Evolutionary conservation across 2,113 vertebrate species (phyloP), one percentile per base, ranked within the genome.

Genomic region (Elgaria multicarinata): DNA sequence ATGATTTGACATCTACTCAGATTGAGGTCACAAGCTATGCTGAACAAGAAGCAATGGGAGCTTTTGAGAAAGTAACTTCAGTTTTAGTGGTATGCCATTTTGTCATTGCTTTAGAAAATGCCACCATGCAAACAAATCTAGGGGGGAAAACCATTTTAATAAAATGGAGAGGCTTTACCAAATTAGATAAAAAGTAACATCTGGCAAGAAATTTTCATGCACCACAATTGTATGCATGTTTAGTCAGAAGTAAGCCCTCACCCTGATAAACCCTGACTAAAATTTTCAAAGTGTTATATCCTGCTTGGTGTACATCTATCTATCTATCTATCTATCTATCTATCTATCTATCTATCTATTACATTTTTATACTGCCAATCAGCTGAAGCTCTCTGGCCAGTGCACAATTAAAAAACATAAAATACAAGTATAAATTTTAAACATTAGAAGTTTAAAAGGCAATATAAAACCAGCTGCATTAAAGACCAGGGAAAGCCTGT

Each of bases 21-120:
- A 90, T 39, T 91, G 90, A 95, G 90, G 87, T 85, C 89, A 64
- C 92, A 92, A 92, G 85, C 69, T 92, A 81, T 79, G 31, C 83
- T 31, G 58, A 88, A 84, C 74, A 42, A 90, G 69, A 86, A 87
- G 85, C 28, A 14, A 69, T 85, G 46, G 78, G 64, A 77, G 13
- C 6, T 53, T 89, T 72, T 67, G 8, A 13, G 50, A 84, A 66
- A 84, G 33, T 39, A 67, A 42, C 72, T 24, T 55, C 14, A 66
- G 36, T 78, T 67, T 78, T 36, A 33, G 28, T 53, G 14, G 62
- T 28, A 72, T 50, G n/a, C 82, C 55, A 42, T 84, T 89, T 77
- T 83, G 31, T 6, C 42, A 62, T 83, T 42, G 36, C 44, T 89
- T 89, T 39, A 39, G 16, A 53, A 53, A 77, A 77, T n/a, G 20